Conservation (phyloP, 2,888 invertebrate genomes). For the Caenorhabditis sp. region DNA sequence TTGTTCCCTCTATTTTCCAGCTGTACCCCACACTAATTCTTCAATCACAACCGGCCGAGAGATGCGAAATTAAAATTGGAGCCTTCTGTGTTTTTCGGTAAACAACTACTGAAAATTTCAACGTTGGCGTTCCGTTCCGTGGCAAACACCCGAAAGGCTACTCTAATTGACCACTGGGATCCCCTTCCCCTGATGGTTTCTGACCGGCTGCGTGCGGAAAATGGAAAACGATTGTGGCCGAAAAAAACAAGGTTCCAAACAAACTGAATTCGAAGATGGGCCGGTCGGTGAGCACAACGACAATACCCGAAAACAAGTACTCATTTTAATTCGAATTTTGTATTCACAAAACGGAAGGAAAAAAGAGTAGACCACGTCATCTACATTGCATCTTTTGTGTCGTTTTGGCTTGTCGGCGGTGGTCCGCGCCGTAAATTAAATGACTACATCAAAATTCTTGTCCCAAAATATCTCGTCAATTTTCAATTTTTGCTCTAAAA, state of each 20-base stretch:
- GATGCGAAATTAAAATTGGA: constrained; percentile 29
- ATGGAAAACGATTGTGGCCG: too few relatives aligned
- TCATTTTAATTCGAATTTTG: constrained; percentile 41
- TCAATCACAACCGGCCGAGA: not conserved
- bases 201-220: too few relatives aligned
- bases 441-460: not conserved
- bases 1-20: not conserved
- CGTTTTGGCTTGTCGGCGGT: not conserved
- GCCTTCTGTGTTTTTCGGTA: not conserved
- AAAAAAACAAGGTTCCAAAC: too few relatives aligned
- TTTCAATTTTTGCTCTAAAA: not conserved
- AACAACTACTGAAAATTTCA: too few relatives aligned
- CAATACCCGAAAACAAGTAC: constrained; percentile 18
- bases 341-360: not conserved
- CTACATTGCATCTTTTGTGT: not conserved
- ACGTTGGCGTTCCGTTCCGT: too few relatives aligned
- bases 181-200: too few relatives aligned
- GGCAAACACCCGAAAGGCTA: too few relatives aligned
- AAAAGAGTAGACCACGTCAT: too few relatives aligned
- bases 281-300: not conserved
- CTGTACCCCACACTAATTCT: constrained; percentile 1
- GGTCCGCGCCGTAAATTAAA: not conserved
- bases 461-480: not conserved
- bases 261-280: too few relatives aligned
- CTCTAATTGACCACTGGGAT: too few relatives aligned